Percentiles rank a stretch among this genome's conserved stretches.
Conservation (phyloP, 2,888 invertebrate species). For the Rotaria socialis region DNA sequence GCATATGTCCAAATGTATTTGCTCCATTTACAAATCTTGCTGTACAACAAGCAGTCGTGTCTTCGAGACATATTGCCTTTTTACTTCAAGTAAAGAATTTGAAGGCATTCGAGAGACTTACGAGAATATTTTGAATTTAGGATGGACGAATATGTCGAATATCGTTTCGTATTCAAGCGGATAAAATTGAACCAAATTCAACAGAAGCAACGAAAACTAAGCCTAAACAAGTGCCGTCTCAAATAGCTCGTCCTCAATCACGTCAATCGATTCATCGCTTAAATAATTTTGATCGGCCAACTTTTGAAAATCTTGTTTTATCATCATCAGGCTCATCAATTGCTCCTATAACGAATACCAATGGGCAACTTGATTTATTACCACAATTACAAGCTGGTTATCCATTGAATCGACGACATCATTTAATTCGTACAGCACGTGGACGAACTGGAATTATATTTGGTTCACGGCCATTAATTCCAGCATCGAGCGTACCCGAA, state of each 20-base stretch:
- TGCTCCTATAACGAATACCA: not conserved
- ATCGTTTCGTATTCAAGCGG: not conserved
- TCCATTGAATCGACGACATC: conserved; percentile 15
- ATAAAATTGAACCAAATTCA: not conserved
- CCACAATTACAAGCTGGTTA: conserved; percentile 34
- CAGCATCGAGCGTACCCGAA: conserved; percentile 43
- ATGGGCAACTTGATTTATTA: not conserved
- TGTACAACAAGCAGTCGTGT: conserved; percentile 39
- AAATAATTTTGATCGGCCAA: conserved; percentile 4
- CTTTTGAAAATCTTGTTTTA: conserved; percentile 31
- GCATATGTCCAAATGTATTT: conserved; percentile 13
- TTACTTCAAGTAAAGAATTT: conserved; percentile 30
- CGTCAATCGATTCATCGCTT: not conserved
- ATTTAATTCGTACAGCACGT: conserved; percentile 26
- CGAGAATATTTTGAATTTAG: not conserved
- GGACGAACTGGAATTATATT: conserved; percentile 8
- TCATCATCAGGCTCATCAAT: not conserved
- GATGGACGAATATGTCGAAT: conserved; percentile 22
- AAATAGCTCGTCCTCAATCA: not conserved
- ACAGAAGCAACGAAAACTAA: not conserved
- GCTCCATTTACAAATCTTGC: conserved; percentile 41
- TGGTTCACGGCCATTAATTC: conserved; percentile 37
- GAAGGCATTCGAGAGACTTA: not conserved
- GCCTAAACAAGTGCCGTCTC: not conserved
- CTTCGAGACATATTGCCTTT: conserved; percentile 39